These are phyloP conservation scores for Anser cygnoides DNA, from an alignment of 2,113 vertebrate species.

Conservation along the genomic window DNA sequence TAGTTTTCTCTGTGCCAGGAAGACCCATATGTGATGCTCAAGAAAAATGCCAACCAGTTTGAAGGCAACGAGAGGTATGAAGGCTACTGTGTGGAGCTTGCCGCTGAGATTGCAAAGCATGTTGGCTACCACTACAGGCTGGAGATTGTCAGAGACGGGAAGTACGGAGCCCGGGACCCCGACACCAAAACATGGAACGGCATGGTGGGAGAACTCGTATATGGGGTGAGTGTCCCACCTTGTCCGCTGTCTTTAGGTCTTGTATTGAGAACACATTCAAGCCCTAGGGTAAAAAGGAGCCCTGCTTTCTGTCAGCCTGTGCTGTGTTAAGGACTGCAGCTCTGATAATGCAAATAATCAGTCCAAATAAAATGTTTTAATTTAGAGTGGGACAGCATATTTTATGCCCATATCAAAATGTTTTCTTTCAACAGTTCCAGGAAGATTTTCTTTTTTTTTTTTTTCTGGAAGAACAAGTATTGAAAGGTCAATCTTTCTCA, in stretches of 20 bases:
- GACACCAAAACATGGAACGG: conserved; percentile 98
- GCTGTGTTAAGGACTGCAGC: not conserved
- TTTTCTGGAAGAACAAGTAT: conserved; percentile 11
- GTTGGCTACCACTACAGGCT: conserved; percentile 95
- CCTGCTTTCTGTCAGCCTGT: not conserved
- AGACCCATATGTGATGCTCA: conserved; percentile 97
- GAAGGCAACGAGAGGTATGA: conserved; percentile 94
- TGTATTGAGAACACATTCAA: not conserved
- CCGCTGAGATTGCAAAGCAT: conserved; percentile 96
- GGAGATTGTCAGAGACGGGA: conserved; percentile 94
- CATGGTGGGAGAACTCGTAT: conserved; percentile 98
- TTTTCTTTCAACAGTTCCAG: not conserved
- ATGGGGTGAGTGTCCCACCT: conserved; percentile 84
- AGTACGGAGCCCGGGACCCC: conserved; percentile 92
- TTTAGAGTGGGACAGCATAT: not conserved
- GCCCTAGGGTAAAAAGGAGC: not conserved
- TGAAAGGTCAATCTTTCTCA: conserved; percentile 28
- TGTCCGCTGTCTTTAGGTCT: not conserved
- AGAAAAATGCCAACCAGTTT: conserved; percentile 94
- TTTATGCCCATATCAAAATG: conserved; percentile 3
- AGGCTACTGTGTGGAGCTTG: conserved; percentile 96
- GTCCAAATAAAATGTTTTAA: not conserved
- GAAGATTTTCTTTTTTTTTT: not conserved
- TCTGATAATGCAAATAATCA: not conserved
- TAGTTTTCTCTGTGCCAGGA: conserved; percentile 80